Base-by-base conservation (phyloP, 2,888 invertebrate genomes). In the Lydus trimaculatus region DNA sequence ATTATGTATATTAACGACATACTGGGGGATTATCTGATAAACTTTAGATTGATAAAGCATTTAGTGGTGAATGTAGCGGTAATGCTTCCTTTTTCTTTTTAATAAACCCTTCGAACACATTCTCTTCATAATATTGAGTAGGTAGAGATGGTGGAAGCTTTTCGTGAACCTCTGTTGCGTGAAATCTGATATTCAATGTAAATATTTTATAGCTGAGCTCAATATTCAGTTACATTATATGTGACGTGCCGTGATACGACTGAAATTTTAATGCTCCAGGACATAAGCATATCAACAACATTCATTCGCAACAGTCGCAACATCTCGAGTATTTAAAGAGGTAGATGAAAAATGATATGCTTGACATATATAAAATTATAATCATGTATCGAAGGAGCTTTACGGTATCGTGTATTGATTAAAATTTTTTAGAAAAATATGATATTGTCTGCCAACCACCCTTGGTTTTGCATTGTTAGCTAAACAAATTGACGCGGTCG, bases 401-500 rank as follows among this genome's bases (percentile, higher is more conserved):
- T 23, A 11, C 20, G 2, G 2, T 48, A 9, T 48, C 48, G 20
- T 48, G 2, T 20, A 7, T 20, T 8, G 20, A 48, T 20, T n/a
- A 39, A 8, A 5, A 20, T 23, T 48, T 48, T 48, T 48, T 48
- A 20, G 9, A 17, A 33, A n/a, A 31, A 31, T 31, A 31, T 9
- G 9, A 31, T 31, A 7, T 31, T 31, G 31, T 2, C 4, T 36
- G 4, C 17, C 6, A 43, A 7, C 4, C 17, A 5, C 43, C 43
- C n/a, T 17, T 5, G 43, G 43, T 17, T 43, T 13, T 56, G 23
- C 0, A 56, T 56, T 59, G 74, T 75, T 69, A 72, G 70, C 73
- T 73, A 74, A 77, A 78, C 78, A 77, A 77, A 78, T 78, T 76
- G 78, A 76, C 76, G 76, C 67, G 74, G 70, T 70, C 69, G 72